Evolutionary conservation across 2,888 invertebrate genomes (phyloP), one percentile per base, ranked within the genome.

Genomic region (Plagiodera versicolora): DNA sequence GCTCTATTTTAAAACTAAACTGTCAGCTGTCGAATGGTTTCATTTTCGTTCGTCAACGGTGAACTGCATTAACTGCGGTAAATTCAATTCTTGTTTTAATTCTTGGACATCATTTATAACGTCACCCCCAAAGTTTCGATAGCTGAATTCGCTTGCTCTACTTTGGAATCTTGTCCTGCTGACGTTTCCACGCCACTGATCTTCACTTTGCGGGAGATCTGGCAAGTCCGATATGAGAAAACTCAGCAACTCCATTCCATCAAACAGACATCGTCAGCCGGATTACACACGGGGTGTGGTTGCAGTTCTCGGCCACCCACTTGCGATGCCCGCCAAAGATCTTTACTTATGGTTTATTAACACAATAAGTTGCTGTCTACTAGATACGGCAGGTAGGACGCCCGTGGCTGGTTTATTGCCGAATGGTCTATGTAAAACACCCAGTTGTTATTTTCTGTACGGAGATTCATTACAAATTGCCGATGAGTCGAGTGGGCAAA

Each of bases 291-390:
- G 49, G 64, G 64, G 64, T 61, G 64, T 64, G 64, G 64, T 64
- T 64, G 60, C 60, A 55, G 58, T 60, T 32, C 60, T 56, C 58
- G 64, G 56, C 64, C 64, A 64, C 64, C 64, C 60, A 64, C 64
- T 64, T n/a, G n/a, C 60, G 64, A 64, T 49, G 51, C 32, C 64
- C 24, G 64, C 55, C 50, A 39, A 14, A 39, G 60, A 64, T 60
- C 55, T 64, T 64, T 60, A 64, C 64, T 61, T 60, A 64, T 64
- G 64, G 64, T 61, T 64, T 64, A 64, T 64, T 64, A 64, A 60
- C 48, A 64, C 64, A 64, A 64, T 64, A 64, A 64, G 64, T 64
- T 57, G 48, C 55, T 50, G 64, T 60, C 60, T 64, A 57, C 50
- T 57, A 57, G 57, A 57, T 57, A 57, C 57, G 19, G 57, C 57